These are phyloP conservation scores for Diaprepes abbreviatus DNA, from an alignment of 2,888 invertebrate genomes.

Conservation along the genomic window DNA sequence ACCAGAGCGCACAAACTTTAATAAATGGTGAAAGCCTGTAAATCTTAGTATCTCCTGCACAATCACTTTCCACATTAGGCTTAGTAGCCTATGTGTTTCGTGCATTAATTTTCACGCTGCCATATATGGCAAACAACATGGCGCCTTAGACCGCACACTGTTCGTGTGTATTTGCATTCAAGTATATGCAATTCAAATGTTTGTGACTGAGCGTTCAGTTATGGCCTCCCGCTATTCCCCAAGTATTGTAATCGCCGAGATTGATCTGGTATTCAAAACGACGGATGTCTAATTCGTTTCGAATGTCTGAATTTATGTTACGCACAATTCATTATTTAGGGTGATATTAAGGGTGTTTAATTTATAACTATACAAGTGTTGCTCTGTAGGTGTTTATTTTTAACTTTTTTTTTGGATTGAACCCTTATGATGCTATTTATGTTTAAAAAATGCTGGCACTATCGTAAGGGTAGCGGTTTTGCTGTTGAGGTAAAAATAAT, in stretches of 20 bases:
- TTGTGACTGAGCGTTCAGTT: constrained; percentile 37
- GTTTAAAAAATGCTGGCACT: too few relatives aligned
- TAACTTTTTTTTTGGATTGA: too few relatives aligned
- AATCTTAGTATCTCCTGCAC: constrained; percentile 8
- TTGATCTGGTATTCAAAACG: constrained; percentile 48
- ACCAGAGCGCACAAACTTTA: too few relatives aligned
- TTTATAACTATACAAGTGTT: constrained; percentile 2
- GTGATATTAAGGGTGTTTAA: constrained; percentile 13
- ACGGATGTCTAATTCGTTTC: constrained; percentile 45
- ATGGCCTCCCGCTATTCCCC: constrained; percentile 42
- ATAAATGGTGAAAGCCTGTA: constrained; percentile 13
- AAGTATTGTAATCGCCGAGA: constrained; percentile 38
- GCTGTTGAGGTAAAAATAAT: too few relatives aligned
- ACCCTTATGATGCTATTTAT: too few relatives aligned
- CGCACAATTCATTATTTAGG: constrained; percentile 33
- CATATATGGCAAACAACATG: constrained; percentile 64
- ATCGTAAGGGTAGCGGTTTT: too few relatives aligned
- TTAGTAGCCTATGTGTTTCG: constrained; percentile 52
- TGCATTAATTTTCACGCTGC: constrained; percentile 65
- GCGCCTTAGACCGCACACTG: constrained; percentile 64
- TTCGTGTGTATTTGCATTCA: constrained; percentile 44
- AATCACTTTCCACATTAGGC: constrained; percentile 32
- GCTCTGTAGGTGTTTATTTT: neutral
- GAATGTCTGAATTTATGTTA: constrained; percentile 42
- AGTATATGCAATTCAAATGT: constrained; percentile 48